A percentile compares a stretch with the other conserved stretches of the same genome.
Conservation (phyloP, 2,888 invertebrate species). For the Arctia plantaginis region DNA sequence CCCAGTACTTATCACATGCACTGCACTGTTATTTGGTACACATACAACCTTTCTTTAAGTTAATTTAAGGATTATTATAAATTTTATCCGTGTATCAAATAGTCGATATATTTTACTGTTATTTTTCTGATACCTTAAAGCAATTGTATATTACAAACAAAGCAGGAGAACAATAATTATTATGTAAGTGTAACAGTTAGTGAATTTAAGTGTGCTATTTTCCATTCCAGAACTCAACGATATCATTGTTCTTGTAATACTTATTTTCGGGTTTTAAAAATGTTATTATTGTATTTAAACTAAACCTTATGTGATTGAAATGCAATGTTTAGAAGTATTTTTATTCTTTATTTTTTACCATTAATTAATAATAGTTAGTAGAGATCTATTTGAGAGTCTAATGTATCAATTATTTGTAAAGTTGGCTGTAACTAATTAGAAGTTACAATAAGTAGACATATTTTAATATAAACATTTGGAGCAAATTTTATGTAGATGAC, state of each 20-base stretch:
- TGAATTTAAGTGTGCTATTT: slow-evolving; percentile 87
- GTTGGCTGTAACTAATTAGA: slow-evolving; percentile 87
- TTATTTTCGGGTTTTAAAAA: slow-evolving; percentile 86
- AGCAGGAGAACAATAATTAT: slow-evolving; percentile 87
- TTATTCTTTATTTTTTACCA: slow-evolving; percentile 87
- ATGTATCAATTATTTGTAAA: slow-evolving; percentile 87
- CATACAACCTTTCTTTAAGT: slow-evolving; percentile 75
- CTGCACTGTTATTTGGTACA: slow-evolving; percentile 86
- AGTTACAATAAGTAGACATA: slow-evolving; percentile 86
- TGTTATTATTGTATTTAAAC: slow-evolving; percentile 86
- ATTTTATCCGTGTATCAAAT: slow-evolving; percentile 81
- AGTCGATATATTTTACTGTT: slow-evolving; percentile 83
- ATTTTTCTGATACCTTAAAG: slow-evolving; percentile 83
- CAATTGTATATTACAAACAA: slow-evolving; percentile 86
- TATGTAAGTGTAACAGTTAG: slow-evolving; percentile 86
- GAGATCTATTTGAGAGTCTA: slow-evolving; percentile 87
- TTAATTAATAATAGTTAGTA: slow-evolving; percentile 86
- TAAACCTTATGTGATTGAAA: slow-evolving; percentile 87
- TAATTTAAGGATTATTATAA: slow-evolving; percentile 79
- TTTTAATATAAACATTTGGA: slow-evolving; percentile 87
- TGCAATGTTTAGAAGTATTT: slow-evolving; percentile 87
- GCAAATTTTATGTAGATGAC: slow-evolving; percentile 86
- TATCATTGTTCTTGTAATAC: slow-evolving; percentile 85
- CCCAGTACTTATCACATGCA: slow-evolving; percentile 80
- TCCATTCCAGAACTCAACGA: slow-evolving; percentile 87